Conservation (phyloP, 1,140 invertebrate genomes). For the Holcopasites calliopsidis region DNA sequence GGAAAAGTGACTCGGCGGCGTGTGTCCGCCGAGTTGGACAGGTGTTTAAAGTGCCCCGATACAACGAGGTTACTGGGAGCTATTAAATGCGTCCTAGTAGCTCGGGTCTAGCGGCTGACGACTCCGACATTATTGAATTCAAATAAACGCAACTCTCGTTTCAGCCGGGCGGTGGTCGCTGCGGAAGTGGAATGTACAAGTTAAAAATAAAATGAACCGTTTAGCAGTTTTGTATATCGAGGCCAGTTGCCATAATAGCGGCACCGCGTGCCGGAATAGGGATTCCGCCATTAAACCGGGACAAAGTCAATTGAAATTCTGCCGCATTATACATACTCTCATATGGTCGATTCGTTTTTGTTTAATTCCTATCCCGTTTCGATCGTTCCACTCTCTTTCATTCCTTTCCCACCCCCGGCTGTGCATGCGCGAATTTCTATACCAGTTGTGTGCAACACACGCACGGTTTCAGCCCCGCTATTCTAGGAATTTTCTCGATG, state of each 20-base stretch:
- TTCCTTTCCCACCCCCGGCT: background rate
- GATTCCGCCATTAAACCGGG: conserved; percentile 42
- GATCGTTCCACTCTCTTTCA: background rate
- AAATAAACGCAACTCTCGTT: conserved; percentile 54
- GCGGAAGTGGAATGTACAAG: conserved; percentile 43
- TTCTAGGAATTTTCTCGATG: background rate
- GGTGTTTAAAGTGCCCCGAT: conserved; percentile 8
- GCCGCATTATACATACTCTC: conserved; percentile 26
- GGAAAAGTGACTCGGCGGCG: background rate
- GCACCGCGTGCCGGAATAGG: conserved; percentile 25
- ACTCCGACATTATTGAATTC: conserved; percentile 35
- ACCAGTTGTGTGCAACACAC: background rate
- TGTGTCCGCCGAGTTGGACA: background rate
- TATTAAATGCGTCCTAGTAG: too few relatives aligned
- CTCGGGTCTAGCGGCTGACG: too few relatives aligned
- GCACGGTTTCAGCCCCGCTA: background rate
- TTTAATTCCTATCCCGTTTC: conserved; percentile 31
- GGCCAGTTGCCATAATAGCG: conserved; percentile 35
- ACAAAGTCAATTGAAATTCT: conserved; percentile 47
- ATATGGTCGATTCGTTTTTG: conserved; percentile 37
- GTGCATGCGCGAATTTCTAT: conserved; percentile 21
- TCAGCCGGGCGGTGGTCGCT: background rate
- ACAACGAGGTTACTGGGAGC: conserved; percentile 36
- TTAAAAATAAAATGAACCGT: conserved; percentile 62
- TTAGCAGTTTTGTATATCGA: conserved; percentile 47